Conservation (phyloP, 2,113 vertebrate species). For the Proterorhinus semilunaris region DNA sequence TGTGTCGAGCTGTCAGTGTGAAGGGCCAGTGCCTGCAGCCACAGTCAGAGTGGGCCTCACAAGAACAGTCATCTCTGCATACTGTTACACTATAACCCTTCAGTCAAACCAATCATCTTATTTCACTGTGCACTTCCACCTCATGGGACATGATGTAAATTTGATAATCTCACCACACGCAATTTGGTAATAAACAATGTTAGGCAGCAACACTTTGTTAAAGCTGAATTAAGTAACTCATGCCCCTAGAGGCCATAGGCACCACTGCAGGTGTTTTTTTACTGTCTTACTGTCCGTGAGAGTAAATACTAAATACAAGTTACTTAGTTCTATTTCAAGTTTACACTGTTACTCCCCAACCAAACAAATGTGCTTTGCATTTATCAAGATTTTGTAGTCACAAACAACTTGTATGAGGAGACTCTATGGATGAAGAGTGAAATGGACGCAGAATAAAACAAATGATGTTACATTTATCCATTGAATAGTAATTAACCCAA, state of each 20-base stretch:
- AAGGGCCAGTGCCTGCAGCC: constrained; percentile 41
- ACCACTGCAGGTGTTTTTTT: background rate
- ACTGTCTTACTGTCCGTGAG: too few species aligned
- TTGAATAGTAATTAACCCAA: constrained; percentile 34
- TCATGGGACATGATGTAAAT: constrained; percentile 19
- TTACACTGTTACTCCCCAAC: too few species aligned
- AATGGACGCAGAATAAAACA: constrained; percentile 2
- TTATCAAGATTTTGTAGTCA: too few species aligned
- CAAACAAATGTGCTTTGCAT: too few species aligned
- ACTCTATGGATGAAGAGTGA: too few species aligned
- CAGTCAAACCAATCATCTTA: background rate
- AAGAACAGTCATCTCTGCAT: constrained; percentile 17
- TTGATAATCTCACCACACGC: too few species aligned
- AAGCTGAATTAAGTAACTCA: too few species aligned
- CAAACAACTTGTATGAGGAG: too few species aligned
- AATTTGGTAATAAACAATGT: too few species aligned
- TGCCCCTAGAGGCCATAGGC: too few species aligned
- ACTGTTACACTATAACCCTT: background rate
- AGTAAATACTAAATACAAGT: background rate
- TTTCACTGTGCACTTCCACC: constrained; percentile 5
- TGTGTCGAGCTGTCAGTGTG: constrained; percentile 58
- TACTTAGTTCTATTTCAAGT: background rate
- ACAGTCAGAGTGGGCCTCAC: constrained; percentile 53
- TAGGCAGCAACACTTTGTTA: too few species aligned
- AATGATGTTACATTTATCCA: constrained; percentile 18